Evolutionary conservation across 2,888 invertebrate genomes (phyloP).

Genomic region (Galerucella calmariensis): DNA sequence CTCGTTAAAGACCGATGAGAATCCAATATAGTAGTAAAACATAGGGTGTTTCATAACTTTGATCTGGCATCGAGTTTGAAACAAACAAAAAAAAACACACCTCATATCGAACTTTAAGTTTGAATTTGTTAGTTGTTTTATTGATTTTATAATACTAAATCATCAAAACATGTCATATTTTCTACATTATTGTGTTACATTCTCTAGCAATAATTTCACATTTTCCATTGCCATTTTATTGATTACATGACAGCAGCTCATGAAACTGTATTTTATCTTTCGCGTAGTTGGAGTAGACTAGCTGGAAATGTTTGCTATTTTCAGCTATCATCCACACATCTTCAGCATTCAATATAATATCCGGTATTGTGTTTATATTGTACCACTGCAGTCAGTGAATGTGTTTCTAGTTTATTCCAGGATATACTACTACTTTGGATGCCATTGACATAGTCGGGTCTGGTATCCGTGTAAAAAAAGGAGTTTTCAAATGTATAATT

Average conservation of each 20-base stretch:
- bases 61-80: too few relatives aligned
- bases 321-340: slow-evolving; percentile 33
- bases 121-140: not conserved
- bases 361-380: slow-evolving; percentile 30
- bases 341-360: slow-evolving; percentile 31
- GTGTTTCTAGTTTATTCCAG: slow-evolving; percentile 19
- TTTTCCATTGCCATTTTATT: not conserved
- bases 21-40: too few relatives aligned
- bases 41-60: too few relatives aligned
- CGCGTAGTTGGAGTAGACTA: slow-evolving; percentile 10
- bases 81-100: too few relatives aligned
- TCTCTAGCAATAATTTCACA: not conserved
- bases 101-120: too few relatives aligned
- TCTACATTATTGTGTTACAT: not conserved
- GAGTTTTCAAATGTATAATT: too few relatives aligned
- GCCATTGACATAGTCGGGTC: not conserved
- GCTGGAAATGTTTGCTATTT: slow-evolving; percentile 29
- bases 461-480: not conserved
- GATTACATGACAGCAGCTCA: slow-evolving; percentile 11
- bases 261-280: slow-evolving; percentile 22
- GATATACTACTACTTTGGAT: not conserved
- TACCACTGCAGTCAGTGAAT: slow-evolving; percentile 21
- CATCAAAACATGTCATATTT: not conserved
- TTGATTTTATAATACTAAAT: not conserved
- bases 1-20: too few relatives aligned